Percentiles rank a stretch among this genome's conserved stretches.
Conservation (phyloP, 1,140 invertebrate species). For the Drosophila funebris region DNA sequence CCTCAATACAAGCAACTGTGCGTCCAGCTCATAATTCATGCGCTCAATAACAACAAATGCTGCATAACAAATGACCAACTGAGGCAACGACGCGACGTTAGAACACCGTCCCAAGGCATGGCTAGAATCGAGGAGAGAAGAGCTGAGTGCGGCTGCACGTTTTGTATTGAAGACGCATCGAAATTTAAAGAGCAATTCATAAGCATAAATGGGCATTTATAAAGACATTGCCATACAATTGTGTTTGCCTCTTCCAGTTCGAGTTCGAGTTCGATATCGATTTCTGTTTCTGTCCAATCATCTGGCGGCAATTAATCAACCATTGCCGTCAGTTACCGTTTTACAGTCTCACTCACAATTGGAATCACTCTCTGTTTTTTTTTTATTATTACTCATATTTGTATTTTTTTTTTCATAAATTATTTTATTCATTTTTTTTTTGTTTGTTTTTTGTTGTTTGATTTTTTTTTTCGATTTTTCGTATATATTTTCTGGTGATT, state of each 20-base stretch:
- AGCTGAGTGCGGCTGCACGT: conserved; percentile 42
- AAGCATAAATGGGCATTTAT: conserved; percentile 77
- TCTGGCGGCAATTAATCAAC: conserved; percentile 69
- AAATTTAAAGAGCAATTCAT: conserved; percentile 81
- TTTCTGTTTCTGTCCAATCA: conserved; percentile 70
- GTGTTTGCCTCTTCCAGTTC: conserved; percentile 17
- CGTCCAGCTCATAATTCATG: conserved; percentile 68
- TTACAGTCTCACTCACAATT: conserved; percentile 47
- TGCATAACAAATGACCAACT: conserved; percentile 74
- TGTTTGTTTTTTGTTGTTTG: conserved; percentile 28
- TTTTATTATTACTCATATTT: conserved; percentile 33
- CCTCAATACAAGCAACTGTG: conserved; percentile 66
- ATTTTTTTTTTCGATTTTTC: conserved; percentile 52
- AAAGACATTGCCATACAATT: conserved; percentile 53
- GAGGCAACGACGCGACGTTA: conserved; percentile 22
- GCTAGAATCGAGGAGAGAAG: neutral
- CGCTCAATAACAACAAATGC: conserved; percentile 69
- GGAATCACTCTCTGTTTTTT: conserved; percentile 44
- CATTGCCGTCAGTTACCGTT: conserved; percentile 69
- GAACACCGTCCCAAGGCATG: neutral
- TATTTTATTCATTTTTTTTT: conserved; percentile 80
- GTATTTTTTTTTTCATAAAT: conserved; percentile 78
- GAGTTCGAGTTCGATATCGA: conserved; percentile 42
- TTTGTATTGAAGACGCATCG: conserved; percentile 74
- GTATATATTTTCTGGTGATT: conserved; percentile 78